A percentile compares a stretch with the other conserved stretches of the same genome.
Evolutionary conservation across 2,888 invertebrate species (phyloP).

Genomic region (Rhingia rostrata): DNA sequence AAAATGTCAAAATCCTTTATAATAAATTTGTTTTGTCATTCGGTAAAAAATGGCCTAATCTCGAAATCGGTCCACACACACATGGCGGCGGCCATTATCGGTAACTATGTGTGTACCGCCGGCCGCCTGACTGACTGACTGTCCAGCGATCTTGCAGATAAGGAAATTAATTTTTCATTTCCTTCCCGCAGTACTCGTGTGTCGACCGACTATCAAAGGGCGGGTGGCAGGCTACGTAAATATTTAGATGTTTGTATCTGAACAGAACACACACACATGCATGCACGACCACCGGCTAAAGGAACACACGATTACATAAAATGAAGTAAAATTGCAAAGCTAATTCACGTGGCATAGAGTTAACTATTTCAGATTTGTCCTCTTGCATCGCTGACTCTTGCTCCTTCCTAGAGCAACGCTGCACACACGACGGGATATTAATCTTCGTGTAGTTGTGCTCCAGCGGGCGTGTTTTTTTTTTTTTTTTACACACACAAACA

Average conservation of each 20-base stretch:
- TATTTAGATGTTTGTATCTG: slow-evolving; percentile 40
- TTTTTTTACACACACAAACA: slow-evolving; percentile 12
- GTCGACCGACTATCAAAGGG: not conserved
- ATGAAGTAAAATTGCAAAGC: slow-evolving; percentile 64
- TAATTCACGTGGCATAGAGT: slow-evolving; percentile 62
- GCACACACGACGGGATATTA: slow-evolving; percentile 70
- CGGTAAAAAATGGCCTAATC: slow-evolving; percentile 74
- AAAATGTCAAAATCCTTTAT: slow-evolving; percentile 75
- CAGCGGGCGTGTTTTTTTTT: slow-evolving; percentile 54
- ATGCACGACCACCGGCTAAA: slow-evolving; percentile 3
- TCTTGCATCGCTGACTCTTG: slow-evolving; percentile 38
- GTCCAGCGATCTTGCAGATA: slow-evolving; percentile 67
- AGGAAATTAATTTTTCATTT: slow-evolving; percentile 72
- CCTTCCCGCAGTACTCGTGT: slow-evolving; percentile 28
- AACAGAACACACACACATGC: slow-evolving; percentile 9
- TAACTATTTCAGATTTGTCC: slow-evolving; percentile 63
- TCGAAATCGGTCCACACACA: slow-evolving; percentile 69
- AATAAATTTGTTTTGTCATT: slow-evolving; percentile 75
- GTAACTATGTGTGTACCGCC: not conserved
- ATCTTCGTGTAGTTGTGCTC: slow-evolving; percentile 63
- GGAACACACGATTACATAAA: slow-evolving; percentile 51
- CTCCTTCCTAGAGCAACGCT: slow-evolving; percentile 43
- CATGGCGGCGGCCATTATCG: slow-evolving; percentile 17
- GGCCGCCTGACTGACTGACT: slow-evolving; percentile 65
- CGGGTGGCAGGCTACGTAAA: slow-evolving; percentile 57